Evolutionary conservation across 2,113 vertebrate genomes (phyloP), one percentile per base, ranked within the genome.

Genomic region (Datnioides undecimradiatus): DNA sequence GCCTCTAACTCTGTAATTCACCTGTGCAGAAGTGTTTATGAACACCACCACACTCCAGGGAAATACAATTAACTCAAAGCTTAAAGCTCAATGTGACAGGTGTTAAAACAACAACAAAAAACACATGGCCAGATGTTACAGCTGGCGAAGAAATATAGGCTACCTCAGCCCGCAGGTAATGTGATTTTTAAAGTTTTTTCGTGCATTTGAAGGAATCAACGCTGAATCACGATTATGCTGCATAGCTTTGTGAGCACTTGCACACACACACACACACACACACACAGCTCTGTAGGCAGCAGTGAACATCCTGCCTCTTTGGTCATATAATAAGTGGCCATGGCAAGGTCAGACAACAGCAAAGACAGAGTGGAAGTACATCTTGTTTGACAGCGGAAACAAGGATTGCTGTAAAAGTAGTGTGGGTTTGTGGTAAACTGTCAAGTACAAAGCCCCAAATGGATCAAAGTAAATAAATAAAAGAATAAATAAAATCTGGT

Each of bases 291-390:
- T 2, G 68, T 75, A 36, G 84, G 89, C 16, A 45, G 69, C 58
- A 67, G 27, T 38, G 43, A 85, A 58, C 41, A 82, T 58, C 34
- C 25, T 81, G 67, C 51, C 58, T 76, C 54, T 14, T 52, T 73
- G 19, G 41, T 68, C 49, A 41, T 70, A 51, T 46, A 76, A 65
- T 68, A 60, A 76, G 57, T 76, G 52, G 40, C 57, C 54, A 84
- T 51, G 66, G 27, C 57, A 67, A 83, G 65, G 62, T 66, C 57
- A 33, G 34, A 34, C 10, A 52, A 23, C 9, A 48, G 25, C 49
- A 62, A 71, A 63, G 21, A 63, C 38, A 77, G 29, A 67, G 33
- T 3, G 8, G 21, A 40, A 33, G 21, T 2, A 33, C 25, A n/a
- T 33, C 25, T 51, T 66, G 29, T 64, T 23, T 43, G 25, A 54